Conservation (phyloP, 1,140 invertebrate species). For the Metaphire vulgaris region DNA sequence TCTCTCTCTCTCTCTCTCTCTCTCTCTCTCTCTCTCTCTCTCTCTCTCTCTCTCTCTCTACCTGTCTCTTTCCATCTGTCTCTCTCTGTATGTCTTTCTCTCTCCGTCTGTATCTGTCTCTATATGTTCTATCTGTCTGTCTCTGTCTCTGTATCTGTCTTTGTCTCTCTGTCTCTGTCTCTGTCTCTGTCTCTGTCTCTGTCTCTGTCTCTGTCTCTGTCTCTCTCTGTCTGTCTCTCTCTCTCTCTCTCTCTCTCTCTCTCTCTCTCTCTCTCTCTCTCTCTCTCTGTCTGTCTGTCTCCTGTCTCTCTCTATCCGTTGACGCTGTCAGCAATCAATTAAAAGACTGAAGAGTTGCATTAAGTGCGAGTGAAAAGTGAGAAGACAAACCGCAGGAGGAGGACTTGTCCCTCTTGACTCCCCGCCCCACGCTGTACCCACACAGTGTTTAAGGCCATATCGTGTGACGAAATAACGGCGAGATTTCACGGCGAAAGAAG, state of each 20-base stretch:
- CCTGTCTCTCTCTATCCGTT: background rate
- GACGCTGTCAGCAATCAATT: too few relatives aligned
- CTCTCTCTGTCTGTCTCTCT: background rate
- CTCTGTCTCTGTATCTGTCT: background rate
- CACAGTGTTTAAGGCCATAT: too few relatives aligned
- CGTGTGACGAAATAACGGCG: too few relatives aligned
- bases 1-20: background rate
- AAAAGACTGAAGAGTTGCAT: too few relatives aligned
- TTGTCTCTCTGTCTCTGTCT: background rate
- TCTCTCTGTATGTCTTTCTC: background rate
- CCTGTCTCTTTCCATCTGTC: background rate
- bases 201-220: background rate
- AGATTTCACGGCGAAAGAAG: too few relatives aligned
- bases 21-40: background rate
- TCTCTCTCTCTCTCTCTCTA: background rate
- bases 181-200: background rate
- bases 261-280: conserved; percentile 1
- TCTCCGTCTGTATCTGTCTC: background rate
- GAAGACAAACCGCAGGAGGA: too few relatives aligned
- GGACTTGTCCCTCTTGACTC: too few relatives aligned
- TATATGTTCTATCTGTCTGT: background rate
- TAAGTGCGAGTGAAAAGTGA: too few relatives aligned
- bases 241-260: background rate
- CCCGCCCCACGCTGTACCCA: too few relatives aligned
- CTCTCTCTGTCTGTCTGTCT: background rate